phyloP scores from a whole-genome alignment of 2,888 invertebrate species.

The Agrotis ipsilon region DNA sequence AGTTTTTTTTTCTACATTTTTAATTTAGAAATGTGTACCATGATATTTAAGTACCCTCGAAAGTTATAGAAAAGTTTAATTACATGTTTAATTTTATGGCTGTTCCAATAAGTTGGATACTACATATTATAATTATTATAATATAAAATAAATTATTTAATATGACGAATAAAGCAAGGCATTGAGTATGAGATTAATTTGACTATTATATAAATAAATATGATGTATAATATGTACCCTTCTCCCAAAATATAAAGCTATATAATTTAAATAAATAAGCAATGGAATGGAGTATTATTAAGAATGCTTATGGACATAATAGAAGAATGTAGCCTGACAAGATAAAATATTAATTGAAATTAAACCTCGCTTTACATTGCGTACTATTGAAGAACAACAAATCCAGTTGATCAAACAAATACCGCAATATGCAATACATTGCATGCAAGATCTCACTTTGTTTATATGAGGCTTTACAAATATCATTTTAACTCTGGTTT shows the following conservation, averaged over 20 bases:
- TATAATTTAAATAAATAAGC: conserved; percentile 49
- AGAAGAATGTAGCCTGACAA: conserved; percentile 22
- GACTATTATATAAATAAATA: conserved; percentile 38
- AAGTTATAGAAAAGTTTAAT: conserved; percentile 19
- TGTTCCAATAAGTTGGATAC: conserved; percentile 32
- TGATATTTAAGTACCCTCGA: conserved; percentile 35
- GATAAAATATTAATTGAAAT: conserved; percentile 24
- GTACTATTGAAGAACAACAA: too few species aligned
- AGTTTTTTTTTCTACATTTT: conserved; percentile 44
- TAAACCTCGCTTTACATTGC: too few species aligned
- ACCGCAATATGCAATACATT: too few species aligned
- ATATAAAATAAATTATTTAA: conserved; percentile 24
- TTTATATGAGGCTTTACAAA: neutral
- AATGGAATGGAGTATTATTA: conserved; percentile 62
- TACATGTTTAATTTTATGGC: conserved; percentile 37
- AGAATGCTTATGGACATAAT: conserved; percentile 29
- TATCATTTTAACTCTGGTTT: neutral
- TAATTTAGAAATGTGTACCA: conserved; percentile 44
- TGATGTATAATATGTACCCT: conserved; percentile 40
- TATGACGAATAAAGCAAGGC: conserved; percentile 45
- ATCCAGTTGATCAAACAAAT: too few species aligned
- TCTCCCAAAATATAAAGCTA: conserved; percentile 34
- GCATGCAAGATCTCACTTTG: too few species aligned
- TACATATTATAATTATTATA: neutral
- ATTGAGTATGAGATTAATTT: conserved; percentile 54